Evolutionary conservation across 2,113 vertebrate genomes (phyloP), one percentile per base, ranked within the genome.

Genomic region (Ammodytes marinus): DNA sequence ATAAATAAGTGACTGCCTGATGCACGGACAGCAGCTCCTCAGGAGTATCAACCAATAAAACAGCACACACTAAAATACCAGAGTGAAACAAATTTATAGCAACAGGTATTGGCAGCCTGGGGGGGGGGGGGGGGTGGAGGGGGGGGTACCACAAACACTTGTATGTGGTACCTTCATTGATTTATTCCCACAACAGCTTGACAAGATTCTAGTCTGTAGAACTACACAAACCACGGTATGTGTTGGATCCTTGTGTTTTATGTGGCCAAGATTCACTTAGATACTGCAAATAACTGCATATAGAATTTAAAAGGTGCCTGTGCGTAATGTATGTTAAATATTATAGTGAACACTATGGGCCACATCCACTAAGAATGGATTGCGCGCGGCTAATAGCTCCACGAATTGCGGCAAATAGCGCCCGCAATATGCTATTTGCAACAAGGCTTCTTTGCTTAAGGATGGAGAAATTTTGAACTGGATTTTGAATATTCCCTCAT

Each of bases 141-240:
- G 27, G 2, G 27, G 27, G 27, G 27, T 27, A 27, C 27, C 27
- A 71, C 2, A 74, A 3, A 70, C 11, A 49, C 8, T 57, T 57
- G 5, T 57, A 13, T 61, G 42, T 58, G 60, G 47, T 19, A 13
- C 40, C 13, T 49, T 54, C 9, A 82, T 73, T 77, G 63, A 77
- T 86, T 59, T 84, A 7, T n/a, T 78, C 49, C 50, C 52, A 82
- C 63, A 76, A 78, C 64, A 79, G 15, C 11, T 59, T 57, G n/a
- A 74, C 45, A 64, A 58, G 40, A 74, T 64, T 74, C 50, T 74
- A 60, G 14, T 49, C 39, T 67, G 45, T 40, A 53, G 45, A 70
- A 47, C 3, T 27, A 27, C 27, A 27, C 27, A 27, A 53, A 53
- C 84, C 53, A 70, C 1, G 61, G 61, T 66, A 17, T 54, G 39